Evolutionary conservation across 1,140 invertebrate species (phyloP), one percentile per base, ranked within the genome.

Genomic region (Platyscapa corneri): DNA sequence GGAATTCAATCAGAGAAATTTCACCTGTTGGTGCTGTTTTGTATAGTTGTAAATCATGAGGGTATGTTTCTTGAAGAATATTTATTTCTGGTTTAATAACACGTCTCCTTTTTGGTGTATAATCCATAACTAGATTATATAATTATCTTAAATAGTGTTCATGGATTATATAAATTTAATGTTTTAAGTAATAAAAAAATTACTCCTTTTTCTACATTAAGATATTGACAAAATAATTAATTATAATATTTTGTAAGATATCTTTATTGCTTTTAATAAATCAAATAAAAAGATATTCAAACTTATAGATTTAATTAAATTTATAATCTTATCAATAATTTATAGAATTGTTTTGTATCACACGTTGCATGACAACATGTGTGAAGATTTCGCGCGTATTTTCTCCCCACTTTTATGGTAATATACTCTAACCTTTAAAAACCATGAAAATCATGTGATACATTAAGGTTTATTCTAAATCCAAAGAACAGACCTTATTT

Each of bases 1-100:
- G 97, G 94, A 99, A 98, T 90, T 98, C 97, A 84, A 96, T 93
- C 34, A 99, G 93, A 82, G 95, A 95, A 83, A 99, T 95, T 80
- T 95, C 94, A 85, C 95, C 95, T 67, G 89, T 93, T n/a, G 98
- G 98, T 60, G 97, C 96, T n/a, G 95, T 89, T 88, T 94, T 94
- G 90, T 98, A 99, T 88, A 99, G 94, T 91, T 96, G 95, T 12
- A 98, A 93, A 94, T 97, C 96, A 90, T 96, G 95, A 65, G 95
- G 95, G 94, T 96, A 97, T 77, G 93, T 90, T 76, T 91, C 88
- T 82, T 90, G 90, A 67, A 93, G 82, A 80, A 89, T 91, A 67
- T 91, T 89, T 49, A 90, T 88, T 84, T 92, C 91, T 53, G 84
- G 67, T 80, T 88, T 89, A 20, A 86, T 18, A 60, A 79, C 88